phyloP scores from a whole-genome alignment of 1,140 invertebrate species.

The Potamilus streckersoni region DNA sequence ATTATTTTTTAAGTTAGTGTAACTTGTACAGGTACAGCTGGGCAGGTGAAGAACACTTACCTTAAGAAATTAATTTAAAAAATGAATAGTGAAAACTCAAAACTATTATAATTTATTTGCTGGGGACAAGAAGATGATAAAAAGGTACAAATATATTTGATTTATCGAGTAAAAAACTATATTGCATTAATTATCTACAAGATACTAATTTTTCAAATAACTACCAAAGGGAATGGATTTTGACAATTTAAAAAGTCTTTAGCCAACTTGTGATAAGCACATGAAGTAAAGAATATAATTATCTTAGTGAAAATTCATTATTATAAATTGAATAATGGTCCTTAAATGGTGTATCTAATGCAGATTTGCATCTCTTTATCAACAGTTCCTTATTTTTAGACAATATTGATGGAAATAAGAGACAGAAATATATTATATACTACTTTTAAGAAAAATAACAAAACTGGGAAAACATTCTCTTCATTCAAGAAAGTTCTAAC shows the following conservation, averaged over 20 bases:
- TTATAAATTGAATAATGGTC: not conserved
- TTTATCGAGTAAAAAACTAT: too few species aligned
- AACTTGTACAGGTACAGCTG: too few species aligned
- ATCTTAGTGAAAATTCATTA: conserved; percentile 8
- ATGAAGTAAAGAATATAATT: conserved; percentile 19
- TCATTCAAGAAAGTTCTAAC: not conserved
- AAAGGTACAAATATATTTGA: too few species aligned
- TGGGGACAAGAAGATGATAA: too few species aligned
- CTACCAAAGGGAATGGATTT: conserved; percentile 16
- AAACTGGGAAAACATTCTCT: not conserved
- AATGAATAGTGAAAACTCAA: too few species aligned
- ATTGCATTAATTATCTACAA: too few species aligned
- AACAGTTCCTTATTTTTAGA: conserved; percentile 17
- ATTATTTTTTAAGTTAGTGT: too few species aligned
- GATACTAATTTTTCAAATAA: not conserved
- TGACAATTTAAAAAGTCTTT: conserved; percentile 39
- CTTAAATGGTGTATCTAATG: not conserved
- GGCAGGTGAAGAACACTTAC: too few species aligned
- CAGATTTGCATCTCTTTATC: not conserved
- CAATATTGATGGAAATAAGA: conserved; percentile 17
- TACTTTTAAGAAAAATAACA: conserved; percentile 6
- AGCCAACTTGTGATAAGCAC: conserved; percentile 11
- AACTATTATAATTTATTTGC: too few species aligned
- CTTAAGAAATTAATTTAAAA: too few species aligned
- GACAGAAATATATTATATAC: conserved; percentile 9